phyloP scores from a whole-genome alignment of 35 echinoderm and acorn worm species.

The Nesometra sesokonis region DNA sequence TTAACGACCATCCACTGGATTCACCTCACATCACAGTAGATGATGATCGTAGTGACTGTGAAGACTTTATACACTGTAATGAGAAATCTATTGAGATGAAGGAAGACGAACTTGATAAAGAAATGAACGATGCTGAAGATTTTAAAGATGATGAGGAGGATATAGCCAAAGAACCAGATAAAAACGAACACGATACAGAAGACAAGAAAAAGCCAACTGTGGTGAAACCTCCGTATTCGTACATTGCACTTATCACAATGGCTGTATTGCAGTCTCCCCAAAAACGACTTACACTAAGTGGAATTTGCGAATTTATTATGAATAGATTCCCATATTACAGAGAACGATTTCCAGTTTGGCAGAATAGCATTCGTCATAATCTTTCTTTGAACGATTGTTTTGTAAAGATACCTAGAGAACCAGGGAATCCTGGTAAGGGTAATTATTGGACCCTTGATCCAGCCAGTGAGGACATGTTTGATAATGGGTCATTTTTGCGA shows the following conservation, averaged over 20 bases:
- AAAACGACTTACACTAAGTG: constrained; percentile 91
- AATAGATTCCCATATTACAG: constrained; percentile 97
- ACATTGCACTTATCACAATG: constrained; percentile 98
- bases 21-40: not conserved
- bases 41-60: not conserved
- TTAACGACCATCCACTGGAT: not conserved
- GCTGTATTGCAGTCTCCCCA: constrained; percentile 94
- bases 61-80: not conserved
- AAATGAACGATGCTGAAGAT: not conserved
- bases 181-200: constrained; percentile 22
- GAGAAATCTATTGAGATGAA: not conserved
- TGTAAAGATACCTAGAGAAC: constrained; percentile 95
- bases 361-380: constrained; percentile 97
- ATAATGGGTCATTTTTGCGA: constrained; percentile 95
- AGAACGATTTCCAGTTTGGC: constrained; percentile 98
- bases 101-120: not conserved
- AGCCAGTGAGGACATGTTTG: constrained; percentile 99
- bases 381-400: constrained; percentile 97
- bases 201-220: constrained; percentile 50
- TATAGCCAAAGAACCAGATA: not conserved
- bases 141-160: not conserved
- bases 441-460: constrained; percentile 99
- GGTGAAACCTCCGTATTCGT: constrained; percentile 97
- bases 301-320: constrained; percentile 99
- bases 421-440: constrained; percentile 91